Percentiles rank a stretch among this genome's conserved stretches.
These are phyloP conservation scores for Steinernema carpocapsae DNA, from an alignment of 2,888 invertebrate species.

Conservation along the genomic window DNA sequence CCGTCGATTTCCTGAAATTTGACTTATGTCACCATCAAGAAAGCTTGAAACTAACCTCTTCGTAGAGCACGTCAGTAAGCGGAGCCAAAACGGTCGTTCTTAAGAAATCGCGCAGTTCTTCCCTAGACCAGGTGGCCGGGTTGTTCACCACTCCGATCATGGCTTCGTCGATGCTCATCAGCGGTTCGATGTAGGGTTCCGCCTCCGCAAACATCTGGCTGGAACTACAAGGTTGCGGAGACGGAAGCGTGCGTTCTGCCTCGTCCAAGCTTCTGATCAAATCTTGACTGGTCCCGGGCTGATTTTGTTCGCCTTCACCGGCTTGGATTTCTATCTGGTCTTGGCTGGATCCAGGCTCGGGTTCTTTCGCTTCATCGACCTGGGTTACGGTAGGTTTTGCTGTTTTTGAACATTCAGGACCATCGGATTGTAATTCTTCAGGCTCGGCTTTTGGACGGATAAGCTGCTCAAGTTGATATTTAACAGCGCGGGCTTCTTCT, in stretches of 20 bases:
- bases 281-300: too few species aligned
- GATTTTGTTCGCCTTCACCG: neutral
- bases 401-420: too few species aligned
- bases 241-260: too few species aligned
- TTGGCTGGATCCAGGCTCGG: neutral
- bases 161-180: neutral
- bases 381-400: too few species aligned
- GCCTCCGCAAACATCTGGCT: too few species aligned
- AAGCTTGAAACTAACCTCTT: neutral
- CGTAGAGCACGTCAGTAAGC: neutral
- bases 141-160: neutral
- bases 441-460: too few species aligned
- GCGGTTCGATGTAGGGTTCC: neutral
- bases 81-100: neutral
- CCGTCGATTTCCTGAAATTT: slow-evolving; percentile 21
- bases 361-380: neutral
- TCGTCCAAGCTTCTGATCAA: too few species aligned
- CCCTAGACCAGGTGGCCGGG: neutral
- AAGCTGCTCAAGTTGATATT: too few species aligned
- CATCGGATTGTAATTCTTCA: too few species aligned
- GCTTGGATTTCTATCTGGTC: neutral
- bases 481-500: too few species aligned
- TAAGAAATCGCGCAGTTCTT: neutral
- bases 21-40: neutral
- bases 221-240: too few species aligned